Conservation (phyloP, 2,113 vertebrate genomes). For the Hippocampus barbouri region DNA sequence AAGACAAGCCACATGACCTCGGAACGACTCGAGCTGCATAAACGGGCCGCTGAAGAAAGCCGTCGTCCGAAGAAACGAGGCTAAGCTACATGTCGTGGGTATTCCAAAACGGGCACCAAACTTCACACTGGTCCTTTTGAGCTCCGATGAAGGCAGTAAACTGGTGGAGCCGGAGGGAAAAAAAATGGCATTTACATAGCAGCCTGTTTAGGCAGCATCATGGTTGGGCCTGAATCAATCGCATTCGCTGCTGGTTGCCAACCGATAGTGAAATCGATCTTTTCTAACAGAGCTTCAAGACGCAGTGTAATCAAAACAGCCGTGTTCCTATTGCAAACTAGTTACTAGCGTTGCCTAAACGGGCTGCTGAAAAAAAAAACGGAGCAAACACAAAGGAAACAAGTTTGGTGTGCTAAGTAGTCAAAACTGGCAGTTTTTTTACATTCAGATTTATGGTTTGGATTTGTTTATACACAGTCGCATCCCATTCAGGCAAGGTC, state of each 20-base stretch:
- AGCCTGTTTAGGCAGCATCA: background rate
- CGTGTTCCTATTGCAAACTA: background rate
- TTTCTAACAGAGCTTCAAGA: background rate
- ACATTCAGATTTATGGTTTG: background rate
- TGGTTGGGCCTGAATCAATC: background rate
- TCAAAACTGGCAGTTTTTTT: background rate
- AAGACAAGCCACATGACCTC: slow-evolving; percentile 29
- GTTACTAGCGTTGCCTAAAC: background rate
- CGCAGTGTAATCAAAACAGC: background rate
- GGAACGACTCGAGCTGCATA: background rate
- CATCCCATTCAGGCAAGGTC: background rate
- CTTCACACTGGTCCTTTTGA: slow-evolving; percentile 1
- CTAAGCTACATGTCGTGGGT: background rate
- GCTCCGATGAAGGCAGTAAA: background rate
- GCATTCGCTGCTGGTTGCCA: background rate
- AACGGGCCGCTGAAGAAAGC: background rate
- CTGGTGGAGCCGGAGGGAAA: background rate
- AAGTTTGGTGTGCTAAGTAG: background rate
- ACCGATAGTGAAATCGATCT: background rate
- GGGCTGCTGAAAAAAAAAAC: background rate
- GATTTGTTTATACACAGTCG: background rate
- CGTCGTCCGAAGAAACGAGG: background rate
- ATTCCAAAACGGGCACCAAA: background rate
- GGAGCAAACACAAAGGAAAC: background rate
- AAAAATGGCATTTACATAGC: background rate